These are phyloP conservation scores for Potamilus streckersoni DNA, from an alignment of 1,140 invertebrate genomes.

Conservation along the genomic window DNA sequence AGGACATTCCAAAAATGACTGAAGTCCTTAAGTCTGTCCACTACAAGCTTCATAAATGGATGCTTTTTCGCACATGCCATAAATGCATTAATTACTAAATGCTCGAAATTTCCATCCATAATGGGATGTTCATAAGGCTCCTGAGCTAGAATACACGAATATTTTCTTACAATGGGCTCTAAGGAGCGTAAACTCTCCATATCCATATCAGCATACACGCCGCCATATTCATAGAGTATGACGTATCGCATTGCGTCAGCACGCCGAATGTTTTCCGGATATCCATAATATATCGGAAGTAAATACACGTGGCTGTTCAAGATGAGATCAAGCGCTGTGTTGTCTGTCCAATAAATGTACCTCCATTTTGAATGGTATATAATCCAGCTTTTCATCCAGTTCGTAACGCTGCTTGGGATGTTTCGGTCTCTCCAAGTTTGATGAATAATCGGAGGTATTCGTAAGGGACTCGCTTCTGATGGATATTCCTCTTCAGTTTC, in stretches of 20 bases:
- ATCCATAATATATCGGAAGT: conserved; percentile 46
- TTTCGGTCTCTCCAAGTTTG: conserved; percentile 54
- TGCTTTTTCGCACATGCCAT: conserved; percentile 52
- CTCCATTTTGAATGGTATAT: conserved; percentile 53
- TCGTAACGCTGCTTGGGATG: conserved; percentile 41
- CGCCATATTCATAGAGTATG: conserved; percentile 55
- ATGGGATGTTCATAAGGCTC: conserved; percentile 58
- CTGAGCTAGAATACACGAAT: conserved; percentile 54
- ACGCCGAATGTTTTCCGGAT: conserved; percentile 47
- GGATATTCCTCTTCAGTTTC: conserved; percentile 33
- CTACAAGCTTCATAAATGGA: conserved; percentile 49
- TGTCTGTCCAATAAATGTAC: conserved; percentile 61
- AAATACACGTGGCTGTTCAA: conserved; percentile 41
- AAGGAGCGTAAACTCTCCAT: conserved; percentile 53
- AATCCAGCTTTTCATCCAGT: conserved; percentile 52
- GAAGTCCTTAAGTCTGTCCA: conserved; percentile 45
- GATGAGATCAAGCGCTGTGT: conserved; percentile 45
- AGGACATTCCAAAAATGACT: conserved; percentile 53
- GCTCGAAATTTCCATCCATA: conserved; percentile 48
- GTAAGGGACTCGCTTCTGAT: conserved; percentile 8
- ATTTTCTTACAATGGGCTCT: conserved; percentile 38
- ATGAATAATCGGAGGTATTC: conserved; percentile 57
- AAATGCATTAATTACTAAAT: conserved; percentile 55
- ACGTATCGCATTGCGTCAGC: conserved; percentile 59
- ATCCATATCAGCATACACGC: conserved; percentile 59